phyloP scores from a whole-genome alignment of 2,113 vertebrate genomes.

The Coptodon bakossiorum region DNA sequence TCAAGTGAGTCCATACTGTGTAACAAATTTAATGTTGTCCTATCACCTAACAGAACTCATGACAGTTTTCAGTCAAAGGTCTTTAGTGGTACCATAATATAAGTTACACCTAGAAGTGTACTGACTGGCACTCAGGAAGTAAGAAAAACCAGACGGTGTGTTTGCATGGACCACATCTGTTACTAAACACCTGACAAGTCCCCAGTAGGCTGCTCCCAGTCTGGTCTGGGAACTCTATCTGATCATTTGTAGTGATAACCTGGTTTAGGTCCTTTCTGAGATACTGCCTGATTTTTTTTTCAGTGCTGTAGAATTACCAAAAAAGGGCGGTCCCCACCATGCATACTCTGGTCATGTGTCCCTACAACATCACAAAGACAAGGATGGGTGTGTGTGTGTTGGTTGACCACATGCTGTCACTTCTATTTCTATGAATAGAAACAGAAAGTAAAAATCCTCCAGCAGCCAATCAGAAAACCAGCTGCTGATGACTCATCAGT shows the following conservation, averaged over 20 bases:
- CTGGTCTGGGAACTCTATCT: not conserved
- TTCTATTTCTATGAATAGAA: not conserved
- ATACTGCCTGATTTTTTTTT: not conserved
- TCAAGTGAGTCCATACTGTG: fast-evolving
- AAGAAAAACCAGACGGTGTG: fast-evolving
- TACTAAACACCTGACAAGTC: not conserved
- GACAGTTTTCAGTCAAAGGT: fast-evolving
- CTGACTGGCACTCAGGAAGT: fast-evolving
- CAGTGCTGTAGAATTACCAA: fast-evolving
- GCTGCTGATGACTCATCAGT: not conserved
- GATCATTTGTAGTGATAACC: fast-evolving
- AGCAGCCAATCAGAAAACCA: not conserved
- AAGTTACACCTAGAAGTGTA: not conserved
- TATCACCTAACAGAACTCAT: fast-evolving
- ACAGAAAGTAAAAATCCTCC: not conserved
- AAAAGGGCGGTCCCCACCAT: fast-evolving
- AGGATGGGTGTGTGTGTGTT: not conserved
- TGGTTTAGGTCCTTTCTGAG: fast-evolving
- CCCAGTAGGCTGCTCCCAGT: not conserved
- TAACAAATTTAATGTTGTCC: fast-evolving
- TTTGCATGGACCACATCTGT: fast-evolving
- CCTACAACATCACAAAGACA: not conserved
- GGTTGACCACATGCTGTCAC: not conserved
- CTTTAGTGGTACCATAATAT: not conserved
- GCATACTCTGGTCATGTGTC: fast-evolving